Evolutionary conservation across 1,140 invertebrate species (phyloP), one percentile per base, ranked within the genome.

Genomic region (Drosophila truncata): DNA sequence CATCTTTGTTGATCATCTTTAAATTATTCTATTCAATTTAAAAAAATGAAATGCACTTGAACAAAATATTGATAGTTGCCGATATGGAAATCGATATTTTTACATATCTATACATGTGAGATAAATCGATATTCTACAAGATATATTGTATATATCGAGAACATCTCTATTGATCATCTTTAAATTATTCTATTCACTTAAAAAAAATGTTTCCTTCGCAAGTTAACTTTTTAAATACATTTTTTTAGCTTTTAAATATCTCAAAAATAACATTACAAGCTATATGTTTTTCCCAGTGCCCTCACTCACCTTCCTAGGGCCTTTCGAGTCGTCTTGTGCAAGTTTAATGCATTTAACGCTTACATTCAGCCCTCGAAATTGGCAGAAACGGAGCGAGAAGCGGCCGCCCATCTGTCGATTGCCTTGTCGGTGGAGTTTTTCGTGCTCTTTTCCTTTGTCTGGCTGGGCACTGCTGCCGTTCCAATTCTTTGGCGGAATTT

Each of bases 291-390:
- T 55, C 14, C 8, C 31, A 55, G 52, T 55, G 52, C 8, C 18
- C 52, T 37, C 23, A 41, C 46, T 73, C 63, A 62, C 64, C 77
- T 73, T 64, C 39, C 58, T 44, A 13, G n/a, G 18, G 47, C 46
- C 47, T 10, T 37, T 46, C n/a, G 18, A 33, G 39, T 58, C 44
- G 55, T 66, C 76, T 84, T 84, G 79, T 87, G 80, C 73, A 88
- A 88, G 85, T 85, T 88, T 88, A 90, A 88, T 88, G 84, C 85
- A 74, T 88, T 90, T 90, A 88, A 69, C 85, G 82, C 78, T 85
- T 70, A 81, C 85, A 78, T 81, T 85, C 80, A 78, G 77, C 81
- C 35, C 64, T 50, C 69, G 73, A 78, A 90, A 88, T 88, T 90
- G 84, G 81, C 84, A 81, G 70, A 71, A 74, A 49, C 67, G 65